Evolutionary conservation across 2,888 invertebrate species (phyloP).

Genomic region (Lucinisca nassula): DNA sequence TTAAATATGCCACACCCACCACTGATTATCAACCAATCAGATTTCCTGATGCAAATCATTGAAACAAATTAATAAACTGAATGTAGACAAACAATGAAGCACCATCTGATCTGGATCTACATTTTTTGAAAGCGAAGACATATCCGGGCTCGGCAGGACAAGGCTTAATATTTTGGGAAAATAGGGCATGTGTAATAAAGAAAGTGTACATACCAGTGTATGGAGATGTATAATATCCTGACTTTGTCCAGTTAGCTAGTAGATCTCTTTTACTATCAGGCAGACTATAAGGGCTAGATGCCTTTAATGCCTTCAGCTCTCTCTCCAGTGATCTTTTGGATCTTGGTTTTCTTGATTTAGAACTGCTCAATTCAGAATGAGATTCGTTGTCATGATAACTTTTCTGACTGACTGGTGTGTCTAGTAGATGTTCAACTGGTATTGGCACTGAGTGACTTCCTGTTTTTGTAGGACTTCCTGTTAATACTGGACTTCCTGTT

Average conservation of each 20-base stretch:
- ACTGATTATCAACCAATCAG: no score
- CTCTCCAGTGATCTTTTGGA: background rate
- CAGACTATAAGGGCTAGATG: background rate
- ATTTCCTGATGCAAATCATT: no score
- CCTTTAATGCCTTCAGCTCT: background rate
- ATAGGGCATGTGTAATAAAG: no score
- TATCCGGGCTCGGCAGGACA: no score
- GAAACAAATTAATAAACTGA: no score
- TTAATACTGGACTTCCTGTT: background rate
- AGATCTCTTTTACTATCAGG: background rate
- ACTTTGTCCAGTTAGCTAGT: background rate
- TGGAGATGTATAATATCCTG: background rate
- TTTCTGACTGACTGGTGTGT: background rate
- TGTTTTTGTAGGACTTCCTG: background rate
- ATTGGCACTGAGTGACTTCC: background rate
- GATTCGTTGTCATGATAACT: background rate
- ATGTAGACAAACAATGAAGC: no score
- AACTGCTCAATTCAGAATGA: background rate
- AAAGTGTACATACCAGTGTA: background rate
- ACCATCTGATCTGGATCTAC: no score
- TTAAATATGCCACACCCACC: no score
- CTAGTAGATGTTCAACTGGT: background rate
- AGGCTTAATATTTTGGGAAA: no score
- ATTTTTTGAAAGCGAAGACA: no score
- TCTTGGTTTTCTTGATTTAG: background rate